Percentiles rank a stretch among this genome's conserved stretches.
Evolutionary conservation across 2,888 invertebrate genomes (phyloP).

Genomic region (Sphecodes monilicornis): DNA sequence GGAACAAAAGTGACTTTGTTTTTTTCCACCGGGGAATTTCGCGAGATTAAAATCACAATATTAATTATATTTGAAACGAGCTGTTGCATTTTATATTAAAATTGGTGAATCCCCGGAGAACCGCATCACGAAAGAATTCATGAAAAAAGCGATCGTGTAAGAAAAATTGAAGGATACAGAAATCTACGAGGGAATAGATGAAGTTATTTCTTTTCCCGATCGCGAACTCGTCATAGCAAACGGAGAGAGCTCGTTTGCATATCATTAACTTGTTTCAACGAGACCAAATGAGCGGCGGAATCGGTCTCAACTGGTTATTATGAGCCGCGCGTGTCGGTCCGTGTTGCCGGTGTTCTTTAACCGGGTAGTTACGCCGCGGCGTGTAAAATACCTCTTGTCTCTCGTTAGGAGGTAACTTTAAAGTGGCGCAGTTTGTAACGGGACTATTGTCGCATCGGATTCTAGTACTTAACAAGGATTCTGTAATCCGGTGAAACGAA

Average conservation of each 20-base stretch:
- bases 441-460: conserved; percentile 49
- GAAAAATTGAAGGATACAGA: neutral
- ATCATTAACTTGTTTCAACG: neutral
- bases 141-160: neutral
- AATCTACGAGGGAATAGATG: neutral
- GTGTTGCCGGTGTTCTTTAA: conserved; percentile 50
- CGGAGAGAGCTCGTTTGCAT: neutral
- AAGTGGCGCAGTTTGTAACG: conserved; percentile 54
- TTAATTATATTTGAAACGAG: neutral
- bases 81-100: no score
- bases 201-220: neutral
- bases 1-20: neutral
- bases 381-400: conserved; percentile 50
- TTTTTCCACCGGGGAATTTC: neutral
- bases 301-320: conserved; percentile 28
- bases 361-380: conserved; percentile 43
- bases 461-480: conserved; percentile 37
- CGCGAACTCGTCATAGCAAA: neutral
- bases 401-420: conserved; percentile 61
- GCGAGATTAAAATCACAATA: neutral
- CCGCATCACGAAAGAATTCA: neutral
- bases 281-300: neutral
- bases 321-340: conserved; percentile 34
- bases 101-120: neutral
- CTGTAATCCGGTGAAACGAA: conserved; percentile 21